Conservation (phyloP, 2,113 vertebrate genomes). For the Alligator sinensis region DNA sequence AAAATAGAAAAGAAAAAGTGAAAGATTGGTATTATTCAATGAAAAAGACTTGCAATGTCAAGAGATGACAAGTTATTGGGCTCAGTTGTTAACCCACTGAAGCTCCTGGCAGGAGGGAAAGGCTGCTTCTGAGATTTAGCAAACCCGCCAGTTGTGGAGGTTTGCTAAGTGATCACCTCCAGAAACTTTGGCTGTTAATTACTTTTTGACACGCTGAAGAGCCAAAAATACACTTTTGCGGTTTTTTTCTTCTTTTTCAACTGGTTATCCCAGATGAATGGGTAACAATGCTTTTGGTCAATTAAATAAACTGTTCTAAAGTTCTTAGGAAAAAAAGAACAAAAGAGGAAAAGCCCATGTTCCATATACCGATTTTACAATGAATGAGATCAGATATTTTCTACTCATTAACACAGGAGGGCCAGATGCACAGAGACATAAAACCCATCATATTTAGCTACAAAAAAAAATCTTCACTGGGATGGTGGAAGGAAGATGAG, state of each 20-base stretch:
- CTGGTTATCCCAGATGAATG: not conserved
- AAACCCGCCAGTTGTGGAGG: not conserved
- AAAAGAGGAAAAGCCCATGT: not conserved
- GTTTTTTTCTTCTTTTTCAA: not conserved
- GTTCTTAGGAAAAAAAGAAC: not conserved
- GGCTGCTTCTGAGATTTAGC: not conserved
- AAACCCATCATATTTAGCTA: not conserved
- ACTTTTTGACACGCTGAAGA: not conserved
- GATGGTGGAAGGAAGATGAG: not conserved
- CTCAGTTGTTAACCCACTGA: not conserved
- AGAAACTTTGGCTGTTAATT: not conserved
- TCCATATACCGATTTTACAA: fast-evolving
- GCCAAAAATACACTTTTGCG: not conserved
- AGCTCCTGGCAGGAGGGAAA: not conserved
- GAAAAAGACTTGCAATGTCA: fast-evolving
- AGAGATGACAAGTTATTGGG: not conserved
- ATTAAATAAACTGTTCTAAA: not conserved
- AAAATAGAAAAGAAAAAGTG: not conserved
- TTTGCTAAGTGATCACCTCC: not conserved
- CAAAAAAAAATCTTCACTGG: not conserved
- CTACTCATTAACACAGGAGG: not conserved
- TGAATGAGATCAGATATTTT: not conserved
- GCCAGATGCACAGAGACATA: not conserved
- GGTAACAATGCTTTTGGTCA: not conserved
- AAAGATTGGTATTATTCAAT: not conserved